Evolutionary conservation across 2,888 invertebrate species (phyloP).

Genomic region (Drosophila neutralis): DNA sequence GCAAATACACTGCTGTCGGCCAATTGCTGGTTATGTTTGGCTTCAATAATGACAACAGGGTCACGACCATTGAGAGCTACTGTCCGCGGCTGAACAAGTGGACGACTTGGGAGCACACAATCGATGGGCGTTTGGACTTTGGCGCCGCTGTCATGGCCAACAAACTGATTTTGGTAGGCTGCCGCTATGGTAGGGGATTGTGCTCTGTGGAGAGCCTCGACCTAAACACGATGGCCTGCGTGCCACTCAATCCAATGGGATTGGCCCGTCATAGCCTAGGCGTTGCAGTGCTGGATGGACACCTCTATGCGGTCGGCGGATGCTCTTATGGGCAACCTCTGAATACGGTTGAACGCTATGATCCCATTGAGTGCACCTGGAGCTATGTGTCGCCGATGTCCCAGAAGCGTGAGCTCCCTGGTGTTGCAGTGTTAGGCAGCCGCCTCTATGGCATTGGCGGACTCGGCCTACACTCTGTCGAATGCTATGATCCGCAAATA

Average conservation of each 20-base stretch:
- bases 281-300: conserved; percentile 91
- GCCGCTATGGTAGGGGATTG: no score
- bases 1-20: no score
- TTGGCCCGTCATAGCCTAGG: conserved; percentile 93
- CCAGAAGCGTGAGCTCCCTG: conserved; percentile 92
- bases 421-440: conserved; percentile 93
- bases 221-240: conserved; percentile 92
- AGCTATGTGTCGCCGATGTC: conserved; percentile 95
- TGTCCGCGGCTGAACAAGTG: no score
- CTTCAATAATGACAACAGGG: no score
- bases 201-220: conserved; percentile 85
- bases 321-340: conserved; percentile 95
- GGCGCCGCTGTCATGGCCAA: no score
- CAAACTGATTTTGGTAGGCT: conserved; percentile 94
- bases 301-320: conserved; percentile 97
- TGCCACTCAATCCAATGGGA: conserved; percentile 93
- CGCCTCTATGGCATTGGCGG: conserved; percentile 96
- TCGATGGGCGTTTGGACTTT: no score
- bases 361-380: conserved; percentile 94
- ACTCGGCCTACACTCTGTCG: conserved; percentile 96
- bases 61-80: no score
- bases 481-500: conserved; percentile 91
- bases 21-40: no score
- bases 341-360: conserved; percentile 96
- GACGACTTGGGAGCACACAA: no score